phyloP scores from a whole-genome alignment of 1,140 invertebrate genomes.

The Stenopsyche tienmushanensis region DNA sequence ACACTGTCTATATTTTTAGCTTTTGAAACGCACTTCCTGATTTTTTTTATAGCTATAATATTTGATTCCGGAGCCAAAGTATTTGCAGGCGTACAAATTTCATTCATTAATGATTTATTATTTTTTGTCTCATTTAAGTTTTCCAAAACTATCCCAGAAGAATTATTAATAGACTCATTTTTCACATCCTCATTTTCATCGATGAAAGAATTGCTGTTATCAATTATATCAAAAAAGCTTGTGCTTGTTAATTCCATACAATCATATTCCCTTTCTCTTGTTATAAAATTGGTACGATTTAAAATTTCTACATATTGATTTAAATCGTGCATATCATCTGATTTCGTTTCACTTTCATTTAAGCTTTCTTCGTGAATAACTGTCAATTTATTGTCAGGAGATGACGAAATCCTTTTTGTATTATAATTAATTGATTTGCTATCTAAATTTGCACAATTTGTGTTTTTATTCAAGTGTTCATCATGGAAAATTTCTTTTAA shows the following conservation, averaged over 20 bases:
- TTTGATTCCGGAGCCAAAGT: background rate
- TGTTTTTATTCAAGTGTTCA: no score
- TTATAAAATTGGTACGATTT: background rate
- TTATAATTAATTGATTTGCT: no score
- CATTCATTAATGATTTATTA: no score
- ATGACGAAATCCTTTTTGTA: no score
- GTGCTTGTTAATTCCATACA: no score
- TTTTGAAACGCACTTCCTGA: background rate
- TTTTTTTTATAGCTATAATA: conserved; percentile 8
- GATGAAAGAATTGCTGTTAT: background rate
- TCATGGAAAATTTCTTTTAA: no score
- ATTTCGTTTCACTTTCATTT: background rate
- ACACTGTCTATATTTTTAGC: background rate
- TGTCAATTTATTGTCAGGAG: no score
- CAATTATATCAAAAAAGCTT: conserved; percentile 1
- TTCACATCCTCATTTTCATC: background rate
- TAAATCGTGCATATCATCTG: background rate
- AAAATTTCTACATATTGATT: background rate
- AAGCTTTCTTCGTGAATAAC: background rate
- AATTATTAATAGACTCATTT: background rate
- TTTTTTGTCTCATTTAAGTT: background rate
- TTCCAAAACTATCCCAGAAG: background rate
- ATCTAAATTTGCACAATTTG: no score
- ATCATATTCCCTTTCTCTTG: conserved; percentile 10
- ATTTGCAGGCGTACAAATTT: background rate